Conservation (phyloP, 2,797 vertebrate species). For the Typhlichthys eigenmanni region DNA sequence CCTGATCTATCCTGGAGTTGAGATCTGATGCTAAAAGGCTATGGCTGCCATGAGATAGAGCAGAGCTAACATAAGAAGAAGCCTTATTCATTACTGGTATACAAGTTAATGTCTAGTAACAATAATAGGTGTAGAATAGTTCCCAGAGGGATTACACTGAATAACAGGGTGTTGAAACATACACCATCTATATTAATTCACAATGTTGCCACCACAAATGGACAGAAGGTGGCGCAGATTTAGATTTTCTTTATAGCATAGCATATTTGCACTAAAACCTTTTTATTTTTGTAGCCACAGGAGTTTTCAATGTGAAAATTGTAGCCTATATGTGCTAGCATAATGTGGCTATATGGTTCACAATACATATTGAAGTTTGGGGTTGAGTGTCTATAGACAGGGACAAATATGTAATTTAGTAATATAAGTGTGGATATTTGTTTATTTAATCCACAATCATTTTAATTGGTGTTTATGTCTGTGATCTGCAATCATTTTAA, state of each 20-base stretch:
- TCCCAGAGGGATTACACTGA: constrained; percentile 5
- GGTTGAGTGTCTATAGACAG: too few species aligned
- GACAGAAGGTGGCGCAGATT: constrained; percentile 66
- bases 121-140: neutral
- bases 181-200: neutral
- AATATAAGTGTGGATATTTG: too few species aligned
- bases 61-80: constrained; percentile 28
- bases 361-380: too few species aligned
- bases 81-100: constrained; percentile 30
- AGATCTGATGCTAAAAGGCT: constrained; percentile 16
- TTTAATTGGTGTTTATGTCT: too few species aligned
- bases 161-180: neutral
- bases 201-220: constrained; percentile 16
- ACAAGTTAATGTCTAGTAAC: constrained; percentile 26
- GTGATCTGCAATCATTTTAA: too few species aligned
- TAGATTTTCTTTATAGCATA: neutral
- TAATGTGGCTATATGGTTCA: too few species aligned
- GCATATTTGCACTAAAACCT: too few species aligned
- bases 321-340: too few species aligned
- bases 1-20: constrained; percentile 12
- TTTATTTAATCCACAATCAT: too few species aligned
- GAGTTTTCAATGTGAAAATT: too few species aligned
- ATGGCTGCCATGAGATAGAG: constrained; percentile 13
- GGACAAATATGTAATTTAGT: too few species aligned
- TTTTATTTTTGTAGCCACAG: too few species aligned